Evolutionary conservation across 2,797 vertebrate species (phyloP), one percentile per base, ranked within the genome.

Genomic region (Austrolebias charrua): DNA sequence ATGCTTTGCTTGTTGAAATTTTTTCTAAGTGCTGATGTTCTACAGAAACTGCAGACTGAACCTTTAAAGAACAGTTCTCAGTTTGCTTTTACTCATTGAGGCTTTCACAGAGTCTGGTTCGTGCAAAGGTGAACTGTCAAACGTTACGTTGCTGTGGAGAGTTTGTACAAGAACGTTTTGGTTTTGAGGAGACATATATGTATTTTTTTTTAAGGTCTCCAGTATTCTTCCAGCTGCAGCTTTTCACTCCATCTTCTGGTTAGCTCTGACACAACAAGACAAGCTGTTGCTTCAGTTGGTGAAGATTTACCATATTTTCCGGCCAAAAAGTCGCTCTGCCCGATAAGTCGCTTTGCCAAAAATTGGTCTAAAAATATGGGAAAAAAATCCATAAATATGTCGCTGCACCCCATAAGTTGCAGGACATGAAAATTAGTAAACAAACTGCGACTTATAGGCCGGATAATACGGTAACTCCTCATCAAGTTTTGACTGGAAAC

Each of bases 191-290:
- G 38, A 42, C 35, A 60, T 49, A n/a, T n/a, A n/a, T n/a, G n/a
- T n/a, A n/a, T 18, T 16, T 42, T 15, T 38, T 10, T 12, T 4
- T 2, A 40, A 55, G 12, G 2, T 2, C 19, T 29, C 5, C 4
- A 16, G 15, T 14, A 0, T 29, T 55, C 24, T 13, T 16, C 18
- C 14, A 28, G 50, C n/a, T 24, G 28, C 48, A 45, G 29, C 20
- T 9, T 54, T 66, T 63, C 7, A 57, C 66, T 62, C 79, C 80
- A 80, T 66, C 81, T 84, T 24, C 62, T 86, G 77, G 76, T 66
- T 8, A 20, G 7, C 44, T 56, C 49, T 14, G 0, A 40, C 29
- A 48, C 51, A 18, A 12, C n/a, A 40, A 8, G n/a, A 12, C 0
- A 0, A 1, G n/a, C 5, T 5, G 28, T 19, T 33, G 5, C 19